Conservation (phyloP, 2,888 invertebrate genomes). For the Cacoxenus indagator region DNA sequence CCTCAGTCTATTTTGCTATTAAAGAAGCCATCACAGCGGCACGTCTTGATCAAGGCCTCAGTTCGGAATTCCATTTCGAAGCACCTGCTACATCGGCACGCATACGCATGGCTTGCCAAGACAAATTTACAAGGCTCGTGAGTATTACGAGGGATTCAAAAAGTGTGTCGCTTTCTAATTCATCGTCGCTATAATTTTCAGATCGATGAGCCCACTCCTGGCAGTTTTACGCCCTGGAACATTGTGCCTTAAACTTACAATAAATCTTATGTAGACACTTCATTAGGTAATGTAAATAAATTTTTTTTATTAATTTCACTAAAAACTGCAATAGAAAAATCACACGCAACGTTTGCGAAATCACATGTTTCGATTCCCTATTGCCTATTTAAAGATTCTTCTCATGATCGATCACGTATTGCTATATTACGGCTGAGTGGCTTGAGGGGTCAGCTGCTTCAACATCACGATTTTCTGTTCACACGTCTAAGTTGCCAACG, state of each 20-base stretch:
- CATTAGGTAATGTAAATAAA: conserved; percentile 5
- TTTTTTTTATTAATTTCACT: not conserved
- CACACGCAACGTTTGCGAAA: not conserved
- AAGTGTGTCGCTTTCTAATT: too few species aligned
- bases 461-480: not conserved
- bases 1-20: conserved; percentile 91
- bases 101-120: conserved; percentile 91
- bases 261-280: not conserved
- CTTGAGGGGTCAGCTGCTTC: not conserved
- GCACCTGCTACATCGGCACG: conserved; percentile 91
- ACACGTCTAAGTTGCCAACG: conserved; percentile 8
- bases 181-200: conserved; percentile 69
- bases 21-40: conserved; percentile 88
- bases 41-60: conserved; percentile 78
- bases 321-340: not conserved
- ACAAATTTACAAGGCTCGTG: conserved; percentile 85
- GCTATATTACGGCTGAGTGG: conserved; percentile 9
- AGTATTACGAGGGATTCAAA: too few species aligned
- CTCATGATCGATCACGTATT: conserved; percentile 12
- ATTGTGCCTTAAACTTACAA: conserved; percentile 72
- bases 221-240: conserved; percentile 78
- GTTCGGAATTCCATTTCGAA: conserved; percentile 75
- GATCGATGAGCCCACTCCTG: conserved; percentile 74
- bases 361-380: not conserved
- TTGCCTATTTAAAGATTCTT: conserved; percentile 11